Evolutionary conservation across 2,888 invertebrate species (phyloP).

Genomic region (Lasioglossum marginatum): DNA sequence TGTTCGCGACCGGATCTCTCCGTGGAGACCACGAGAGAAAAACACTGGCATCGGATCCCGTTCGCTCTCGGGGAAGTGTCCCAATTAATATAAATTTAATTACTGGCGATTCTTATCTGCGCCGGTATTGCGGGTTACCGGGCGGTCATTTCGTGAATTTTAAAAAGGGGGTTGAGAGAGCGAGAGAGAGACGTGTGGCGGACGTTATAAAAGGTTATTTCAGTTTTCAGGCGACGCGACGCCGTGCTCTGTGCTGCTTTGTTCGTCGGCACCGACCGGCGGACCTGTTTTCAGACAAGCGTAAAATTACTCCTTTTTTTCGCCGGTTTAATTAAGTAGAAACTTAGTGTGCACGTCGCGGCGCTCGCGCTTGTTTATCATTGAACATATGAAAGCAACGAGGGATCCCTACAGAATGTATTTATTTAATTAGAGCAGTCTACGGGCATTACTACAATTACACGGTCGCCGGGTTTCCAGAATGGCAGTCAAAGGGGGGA

Average conservation of each 20-base stretch:
- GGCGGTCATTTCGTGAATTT: conserved; percentile 30
- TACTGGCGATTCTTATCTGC: background rate
- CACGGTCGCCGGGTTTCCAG: background rate
- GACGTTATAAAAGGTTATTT: conserved; percentile 42
- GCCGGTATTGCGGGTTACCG: background rate
- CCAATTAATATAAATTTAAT: conserved; percentile 33
- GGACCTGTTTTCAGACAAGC: conserved; percentile 62
- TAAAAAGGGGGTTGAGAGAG: conserved; percentile 17
- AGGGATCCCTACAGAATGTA: background rate
- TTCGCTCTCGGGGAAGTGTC: background rate
- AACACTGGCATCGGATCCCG: background rate
- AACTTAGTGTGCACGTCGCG: background rate
- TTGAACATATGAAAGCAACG: background rate
- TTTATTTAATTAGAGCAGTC: conserved; percentile 13
- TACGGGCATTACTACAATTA: conserved; percentile 9
- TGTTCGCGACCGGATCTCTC: background rate
- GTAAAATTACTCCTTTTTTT: conserved; percentile 44
- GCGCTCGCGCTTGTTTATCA: conserved; percentile 2
- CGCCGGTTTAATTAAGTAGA: conserved; percentile 27
- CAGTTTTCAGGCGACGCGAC: conserved; percentile 31
- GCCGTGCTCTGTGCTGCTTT: conserved; percentile 40
- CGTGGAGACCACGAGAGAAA: background rate
- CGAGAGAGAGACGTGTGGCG: conserved; percentile 9
- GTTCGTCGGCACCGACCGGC: conserved; percentile 38
- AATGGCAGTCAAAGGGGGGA: background rate